Evolutionary conservation across 2,888 invertebrate genomes (phyloP).

Genomic region (Stenodera caucasica): DNA sequence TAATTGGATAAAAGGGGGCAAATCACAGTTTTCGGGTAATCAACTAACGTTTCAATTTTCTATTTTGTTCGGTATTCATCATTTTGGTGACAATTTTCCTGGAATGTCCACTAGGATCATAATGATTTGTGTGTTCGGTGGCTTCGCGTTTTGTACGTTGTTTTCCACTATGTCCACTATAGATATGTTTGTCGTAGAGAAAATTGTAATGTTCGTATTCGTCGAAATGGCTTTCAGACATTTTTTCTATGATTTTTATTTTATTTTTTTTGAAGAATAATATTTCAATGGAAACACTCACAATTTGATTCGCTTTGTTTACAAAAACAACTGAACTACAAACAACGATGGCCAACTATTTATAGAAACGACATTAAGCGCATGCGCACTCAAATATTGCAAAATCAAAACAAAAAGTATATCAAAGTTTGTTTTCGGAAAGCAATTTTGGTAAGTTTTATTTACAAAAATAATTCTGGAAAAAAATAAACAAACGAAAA

Average conservation of each 20-base stretch:
- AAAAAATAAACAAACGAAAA: not conserved
- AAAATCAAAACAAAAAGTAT: not conserved
- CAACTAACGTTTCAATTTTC: constrained; percentile 58
- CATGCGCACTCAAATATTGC: constrained; percentile 1
- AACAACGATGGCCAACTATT: constrained; percentile 6
- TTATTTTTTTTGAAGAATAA: not conserved
- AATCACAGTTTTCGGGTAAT: not conserved
- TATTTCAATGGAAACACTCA: constrained; percentile 9
- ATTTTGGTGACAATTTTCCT: constrained; percentile 87
- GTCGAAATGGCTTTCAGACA: constrained; percentile 86
- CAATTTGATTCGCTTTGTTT: constrained; percentile 38
- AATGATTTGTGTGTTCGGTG: constrained; percentile 85
- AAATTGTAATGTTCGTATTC: constrained; percentile 95
- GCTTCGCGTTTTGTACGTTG: constrained; percentile 89
- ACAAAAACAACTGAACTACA: constrained; percentile 40
- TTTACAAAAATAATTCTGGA: no score
- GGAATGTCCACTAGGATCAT: constrained; percentile 90
- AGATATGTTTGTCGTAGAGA: constrained; percentile 88
- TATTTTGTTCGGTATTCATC: constrained; percentile 81
- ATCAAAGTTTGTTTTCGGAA: not conserved
- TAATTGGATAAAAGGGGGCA: no score
- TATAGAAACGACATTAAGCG: not conserved
- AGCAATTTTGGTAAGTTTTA: not conserved
- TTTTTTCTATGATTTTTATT: constrained; percentile 48
- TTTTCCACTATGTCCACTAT: constrained; percentile 86